Base-by-base conservation (phyloP, 1,140 invertebrate species). In the Nasonia vitripennis region DNA sequence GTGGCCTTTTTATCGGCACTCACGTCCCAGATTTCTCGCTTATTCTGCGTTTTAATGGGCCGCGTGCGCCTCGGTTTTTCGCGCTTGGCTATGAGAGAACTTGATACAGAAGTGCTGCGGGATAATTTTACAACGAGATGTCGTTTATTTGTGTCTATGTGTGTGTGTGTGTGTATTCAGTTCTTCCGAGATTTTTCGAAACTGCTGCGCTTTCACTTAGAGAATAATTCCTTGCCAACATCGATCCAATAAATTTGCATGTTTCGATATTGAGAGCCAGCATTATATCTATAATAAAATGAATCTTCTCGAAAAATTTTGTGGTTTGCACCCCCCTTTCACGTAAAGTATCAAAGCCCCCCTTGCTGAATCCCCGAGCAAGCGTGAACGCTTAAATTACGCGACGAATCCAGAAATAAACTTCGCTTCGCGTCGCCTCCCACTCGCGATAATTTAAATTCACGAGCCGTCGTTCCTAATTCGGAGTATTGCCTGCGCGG, bases 391-490 rank as follows among this genome's bases (percentile, higher is more conserved):
- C 31, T 14, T 11, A 78, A 78, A 67, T 78, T 48, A 70, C 78
- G 78, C 78, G 78, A 23, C 67, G 45, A 80, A 80, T 80, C 67
- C n/a, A 12, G 45, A 31, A 68, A 70, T 70, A 80, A 80, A 68
- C 78, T 34, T 80, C 78, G 67, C 45, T 67, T 70, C 27, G 68
- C 68, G 67, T 45, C 9, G 9, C 41, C 41, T 45, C 41, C 17
- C 2, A n/a, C 31, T 68, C 48, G 9, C 20, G 9, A 51, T 51
- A 81, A 81, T 81, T 81, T 73, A 73, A 81, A 83, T 83, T 75
- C 71, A 83, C 48, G 81, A 20, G 11, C 67, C 48, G 20, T 83
- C 71, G n/a, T 62, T 34, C 34, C 31, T 62, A 75, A 83, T 74
- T 34, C 71, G 34, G n/a, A 55, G 9, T 75, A 83, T 75, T 62